Evolutionary conservation across 2,888 invertebrate species (phyloP).

Genomic region (Ferrisia virgata): DNA sequence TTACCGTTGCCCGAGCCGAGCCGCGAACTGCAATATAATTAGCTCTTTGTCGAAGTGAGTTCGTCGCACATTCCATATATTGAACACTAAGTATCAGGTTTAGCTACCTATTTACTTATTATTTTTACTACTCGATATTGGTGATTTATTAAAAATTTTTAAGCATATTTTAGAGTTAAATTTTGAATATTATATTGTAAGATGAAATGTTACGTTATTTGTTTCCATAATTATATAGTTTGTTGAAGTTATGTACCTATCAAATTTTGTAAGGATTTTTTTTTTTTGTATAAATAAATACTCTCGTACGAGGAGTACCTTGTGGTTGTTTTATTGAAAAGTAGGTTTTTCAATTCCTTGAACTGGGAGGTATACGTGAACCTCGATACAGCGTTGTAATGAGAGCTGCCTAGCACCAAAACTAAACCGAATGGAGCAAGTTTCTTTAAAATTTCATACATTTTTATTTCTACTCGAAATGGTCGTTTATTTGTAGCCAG

Average conservation of each 20-base stretch:
- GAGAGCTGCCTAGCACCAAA: no score
- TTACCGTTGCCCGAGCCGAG: no score
- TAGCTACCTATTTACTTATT: not conserved
- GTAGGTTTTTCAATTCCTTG: no score
- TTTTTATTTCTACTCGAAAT: no score
- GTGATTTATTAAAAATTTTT: not conserved
- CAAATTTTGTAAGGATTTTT: slow-evolving; percentile 1
- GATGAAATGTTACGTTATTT: not conserved
- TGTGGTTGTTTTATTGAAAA: no score
- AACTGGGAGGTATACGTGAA: no score
- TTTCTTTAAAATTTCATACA: no score
- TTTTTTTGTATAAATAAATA: slow-evolving; percentile 1
- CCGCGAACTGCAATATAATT: no score
- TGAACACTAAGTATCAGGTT: not conserved
- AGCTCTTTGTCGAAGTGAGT: not conserved
- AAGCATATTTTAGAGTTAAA: not conserved
- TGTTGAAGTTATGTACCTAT: not conserved
- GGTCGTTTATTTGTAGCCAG: no score
- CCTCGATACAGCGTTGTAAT: no score
- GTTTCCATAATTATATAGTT: not conserved
- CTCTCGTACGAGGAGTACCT: not conserved
- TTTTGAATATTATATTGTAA: not conserved
- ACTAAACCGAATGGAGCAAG: no score
- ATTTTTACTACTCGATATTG: not conserved
- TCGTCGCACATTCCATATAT: not conserved